These are phyloP conservation scores for Podiceps cristatus DNA, from an alignment of 2,113 vertebrate species.

Conservation along the genomic window DNA sequence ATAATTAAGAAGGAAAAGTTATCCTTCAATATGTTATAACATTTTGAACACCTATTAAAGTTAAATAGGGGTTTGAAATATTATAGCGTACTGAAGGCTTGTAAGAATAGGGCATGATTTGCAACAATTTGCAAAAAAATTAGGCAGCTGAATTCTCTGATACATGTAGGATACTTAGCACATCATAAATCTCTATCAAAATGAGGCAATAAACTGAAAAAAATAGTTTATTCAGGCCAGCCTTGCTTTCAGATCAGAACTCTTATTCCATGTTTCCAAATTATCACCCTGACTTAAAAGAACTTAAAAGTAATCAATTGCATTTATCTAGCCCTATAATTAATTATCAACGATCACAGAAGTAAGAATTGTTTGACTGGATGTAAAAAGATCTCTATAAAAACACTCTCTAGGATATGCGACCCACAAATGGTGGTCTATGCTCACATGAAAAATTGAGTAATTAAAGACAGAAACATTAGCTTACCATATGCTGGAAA, in stretches of 20 bases:
- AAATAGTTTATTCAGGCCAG: not conserved
- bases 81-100: not conserved
- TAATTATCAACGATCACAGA: not conserved
- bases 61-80: not conserved
- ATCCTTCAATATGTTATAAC: too few relatives aligned
- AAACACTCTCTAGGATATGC: not conserved
- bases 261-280: not conserved
- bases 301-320: not conserved
- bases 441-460: not conserved
- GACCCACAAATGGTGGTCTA: not conserved
- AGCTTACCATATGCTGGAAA: conserved; percentile 79
- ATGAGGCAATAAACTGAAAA: not conserved
- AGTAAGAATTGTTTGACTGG: not conserved
- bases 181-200: not conserved
- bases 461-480: not conserved
- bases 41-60: too few relatives aligned
- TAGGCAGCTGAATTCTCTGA: not conserved
- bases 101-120: not conserved
- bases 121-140: not conserved
- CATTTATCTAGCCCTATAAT: not conserved
- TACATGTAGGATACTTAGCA: not conserved
- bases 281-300: not conserved
- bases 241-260: not conserved
- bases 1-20: not conserved
- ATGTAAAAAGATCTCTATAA: not conserved